Percentiles rank a stretch among this genome's conserved stretches.
Conservation (phyloP, 2,888 invertebrate species). For the Sympetrum striolatum region DNA sequence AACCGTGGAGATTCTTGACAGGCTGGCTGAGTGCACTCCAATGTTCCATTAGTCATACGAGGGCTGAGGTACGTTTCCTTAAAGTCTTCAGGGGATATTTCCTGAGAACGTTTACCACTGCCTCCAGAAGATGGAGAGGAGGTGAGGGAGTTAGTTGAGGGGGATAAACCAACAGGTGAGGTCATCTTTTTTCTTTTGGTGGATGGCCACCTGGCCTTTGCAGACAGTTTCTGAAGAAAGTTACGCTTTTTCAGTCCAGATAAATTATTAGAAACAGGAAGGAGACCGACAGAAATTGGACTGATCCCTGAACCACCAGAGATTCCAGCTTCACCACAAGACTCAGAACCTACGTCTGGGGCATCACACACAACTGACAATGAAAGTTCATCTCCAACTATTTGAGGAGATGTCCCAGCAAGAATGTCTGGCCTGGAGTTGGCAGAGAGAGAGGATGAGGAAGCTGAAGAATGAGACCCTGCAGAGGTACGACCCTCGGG, state of each 20-base stretch:
- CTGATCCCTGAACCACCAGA: slow-evolving; percentile 52
- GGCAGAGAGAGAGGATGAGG: slow-evolving; percentile 15
- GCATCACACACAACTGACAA: slow-evolving; percentile 48
- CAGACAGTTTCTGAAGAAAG: slow-evolving; percentile 40
- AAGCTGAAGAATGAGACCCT: not conserved
- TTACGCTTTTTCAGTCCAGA: slow-evolving; percentile 41
- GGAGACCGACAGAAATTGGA: slow-evolving; percentile 47
- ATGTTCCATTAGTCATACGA: not conserved
- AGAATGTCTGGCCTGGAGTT: slow-evolving; percentile 43
- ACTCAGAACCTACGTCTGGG: slow-evolving; percentile 49
- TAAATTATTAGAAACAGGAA: not conserved
- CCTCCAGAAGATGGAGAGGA: not conserved
- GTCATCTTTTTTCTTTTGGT: slow-evolving; percentile 37
- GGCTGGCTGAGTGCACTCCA: not conserved
- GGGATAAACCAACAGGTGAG: not conserved
- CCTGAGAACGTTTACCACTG: slow-evolving; percentile 4
- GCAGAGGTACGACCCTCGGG: slow-evolving; percentile 4
- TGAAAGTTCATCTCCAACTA: not conserved
- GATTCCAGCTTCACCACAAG: slow-evolving; percentile 49
- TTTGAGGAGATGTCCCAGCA: slow-evolving; percentile 23
- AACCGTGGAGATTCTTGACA: slow-evolving; percentile 20
- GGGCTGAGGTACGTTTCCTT: slow-evolving; percentile 44
- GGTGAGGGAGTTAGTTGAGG: not conserved
- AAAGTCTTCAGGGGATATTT: slow-evolving; percentile 41
- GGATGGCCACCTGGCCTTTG: slow-evolving; percentile 42